A percentile compares a stretch with the other conserved stretches of the same genome.
These are phyloP conservation scores for Hirtodrosophila confusa DNA, from an alignment of 2,888 invertebrate species.

Conservation along the genomic window DNA sequence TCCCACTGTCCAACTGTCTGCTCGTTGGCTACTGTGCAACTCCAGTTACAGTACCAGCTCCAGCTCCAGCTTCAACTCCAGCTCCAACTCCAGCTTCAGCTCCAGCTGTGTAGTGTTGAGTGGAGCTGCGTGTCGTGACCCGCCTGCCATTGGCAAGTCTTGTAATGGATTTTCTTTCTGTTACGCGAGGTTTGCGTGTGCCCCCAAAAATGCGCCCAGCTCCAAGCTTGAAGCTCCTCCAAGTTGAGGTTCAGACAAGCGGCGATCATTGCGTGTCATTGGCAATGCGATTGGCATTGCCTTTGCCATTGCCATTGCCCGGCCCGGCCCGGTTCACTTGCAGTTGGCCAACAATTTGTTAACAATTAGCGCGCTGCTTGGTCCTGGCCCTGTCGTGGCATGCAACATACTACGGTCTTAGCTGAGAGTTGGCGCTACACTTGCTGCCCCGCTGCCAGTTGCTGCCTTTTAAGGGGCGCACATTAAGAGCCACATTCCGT, in stretches of 20 bases:
- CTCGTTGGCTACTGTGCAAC: slow-evolving; percentile 29
- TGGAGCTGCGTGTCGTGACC: slow-evolving; percentile 53
- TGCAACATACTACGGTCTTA: slow-evolving; percentile 50
- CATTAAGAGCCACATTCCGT: slow-evolving; percentile 60
- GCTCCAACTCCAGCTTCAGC: slow-evolving; percentile 3
- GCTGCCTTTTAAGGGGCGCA: slow-evolving; percentile 53
- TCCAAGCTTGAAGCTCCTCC: too few species aligned
- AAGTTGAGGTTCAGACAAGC: slow-evolving; percentile 7
- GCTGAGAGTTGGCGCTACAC: slow-evolving; percentile 42
- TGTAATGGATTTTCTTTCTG: slow-evolving; percentile 66
- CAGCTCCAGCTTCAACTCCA: slow-evolving; percentile 14
- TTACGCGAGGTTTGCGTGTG: slow-evolving; percentile 72
- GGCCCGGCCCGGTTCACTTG: slow-evolving; percentile 27
- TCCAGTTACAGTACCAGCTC: not conserved
- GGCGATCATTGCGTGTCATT: slow-evolving; percentile 39
- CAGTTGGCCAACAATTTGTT: slow-evolving; percentile 71
- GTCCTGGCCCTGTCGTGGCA: slow-evolving; percentile 18
- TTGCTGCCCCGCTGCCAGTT: slow-evolving; percentile 34
- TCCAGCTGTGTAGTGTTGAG: not conserved
- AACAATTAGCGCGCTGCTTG: slow-evolving; percentile 66
- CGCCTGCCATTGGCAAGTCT: slow-evolving; percentile 3
- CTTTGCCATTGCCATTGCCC: slow-evolving; percentile 9
- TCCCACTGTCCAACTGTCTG: not conserved
- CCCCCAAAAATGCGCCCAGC: slow-evolving; percentile 12
- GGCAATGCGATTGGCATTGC: slow-evolving; percentile 12